These are phyloP conservation scores for Tachysurus fulvidraco DNA, from an alignment of 2,113 vertebrate genomes.

Conservation along the genomic window DNA sequence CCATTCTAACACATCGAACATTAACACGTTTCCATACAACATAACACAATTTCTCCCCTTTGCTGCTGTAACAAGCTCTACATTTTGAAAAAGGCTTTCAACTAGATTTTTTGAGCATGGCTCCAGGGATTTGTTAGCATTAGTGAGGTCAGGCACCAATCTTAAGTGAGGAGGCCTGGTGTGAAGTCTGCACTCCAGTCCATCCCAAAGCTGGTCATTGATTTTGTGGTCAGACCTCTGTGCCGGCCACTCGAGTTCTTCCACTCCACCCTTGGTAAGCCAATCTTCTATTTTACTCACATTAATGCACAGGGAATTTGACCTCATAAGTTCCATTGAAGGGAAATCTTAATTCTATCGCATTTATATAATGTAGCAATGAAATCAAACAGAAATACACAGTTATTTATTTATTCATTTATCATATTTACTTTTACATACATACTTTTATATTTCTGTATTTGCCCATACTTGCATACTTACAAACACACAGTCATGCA, in stretches of 20 bases:
- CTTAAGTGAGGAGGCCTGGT: background rate
- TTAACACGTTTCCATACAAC: background rate
- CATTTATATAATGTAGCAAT: background rate
- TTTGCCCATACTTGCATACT: background rate
- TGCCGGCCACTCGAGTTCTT: no score
- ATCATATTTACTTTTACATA: background rate
- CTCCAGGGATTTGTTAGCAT: background rate
- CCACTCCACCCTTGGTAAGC: no score
- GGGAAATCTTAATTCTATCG: background rate
- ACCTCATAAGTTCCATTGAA: no score
- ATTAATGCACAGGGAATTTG: no score
- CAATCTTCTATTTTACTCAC: no score
- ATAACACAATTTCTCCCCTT: background rate
- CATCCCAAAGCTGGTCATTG: background rate
- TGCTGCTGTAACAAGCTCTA: background rate
- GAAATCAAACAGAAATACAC: background rate
- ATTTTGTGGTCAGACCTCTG: no score
- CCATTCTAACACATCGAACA: background rate
- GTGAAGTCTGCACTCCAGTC: background rate
- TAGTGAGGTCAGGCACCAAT: background rate
- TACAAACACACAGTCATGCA: slow-evolving; percentile 5
- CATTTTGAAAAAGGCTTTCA: background rate
- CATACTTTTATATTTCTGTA: slow-evolving; percentile 1
- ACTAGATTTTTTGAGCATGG: background rate
- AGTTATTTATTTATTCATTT: background rate